Evolutionary conservation across 2,888 invertebrate genomes (phyloP), one percentile per base, ranked within the genome.

Genomic region (Drosophila buzzatii): DNA sequence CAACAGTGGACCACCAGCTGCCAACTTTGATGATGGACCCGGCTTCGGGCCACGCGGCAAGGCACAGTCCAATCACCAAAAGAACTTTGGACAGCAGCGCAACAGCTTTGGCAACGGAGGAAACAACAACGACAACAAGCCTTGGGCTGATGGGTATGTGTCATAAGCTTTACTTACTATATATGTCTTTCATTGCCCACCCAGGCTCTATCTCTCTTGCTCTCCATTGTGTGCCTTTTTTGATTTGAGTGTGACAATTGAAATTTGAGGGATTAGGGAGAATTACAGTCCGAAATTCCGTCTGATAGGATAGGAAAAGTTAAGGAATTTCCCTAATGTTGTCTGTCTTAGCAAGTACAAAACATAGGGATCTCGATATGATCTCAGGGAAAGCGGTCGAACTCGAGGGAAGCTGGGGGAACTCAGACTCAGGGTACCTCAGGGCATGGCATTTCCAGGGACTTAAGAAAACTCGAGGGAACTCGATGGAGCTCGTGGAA

Each of bases 131-230:
- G 58, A 76, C 52, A 81, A 76, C 18, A 71, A 75, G 45, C 65
- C 76, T 44, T 84, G 90, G 87, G 6, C 52, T 58, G 77, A 86
- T 64, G 73, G 90, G 90, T 90, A 90, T 80, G 90, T 89, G 65
- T 77, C 70, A 33, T 47, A 74, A 52, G 3, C 16, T n/a, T 5
- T 14, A 10, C n/a, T 44, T 56, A 33, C 45, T 16, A 2, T 27
- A 20, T 23, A 55, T 31, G 16, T 47, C 7, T 56, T 23, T 49
- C 18, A n/a, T n/a, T n/a, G 23, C 23, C 55, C 39, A 12, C 20
- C 31, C 33, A 20, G 14, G 31, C 35, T 41, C 39, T 37, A 35
- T 39, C 49, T 37, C 49, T 31, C 37, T 61, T 20, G 14, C 18
- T 20, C 27, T 41, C 12, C 31, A 9, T 35, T 4, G 5, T 37